Base-by-base conservation (phyloP, 35 echinoderm and acorn worm species). In the Patiria miniata region DNA sequence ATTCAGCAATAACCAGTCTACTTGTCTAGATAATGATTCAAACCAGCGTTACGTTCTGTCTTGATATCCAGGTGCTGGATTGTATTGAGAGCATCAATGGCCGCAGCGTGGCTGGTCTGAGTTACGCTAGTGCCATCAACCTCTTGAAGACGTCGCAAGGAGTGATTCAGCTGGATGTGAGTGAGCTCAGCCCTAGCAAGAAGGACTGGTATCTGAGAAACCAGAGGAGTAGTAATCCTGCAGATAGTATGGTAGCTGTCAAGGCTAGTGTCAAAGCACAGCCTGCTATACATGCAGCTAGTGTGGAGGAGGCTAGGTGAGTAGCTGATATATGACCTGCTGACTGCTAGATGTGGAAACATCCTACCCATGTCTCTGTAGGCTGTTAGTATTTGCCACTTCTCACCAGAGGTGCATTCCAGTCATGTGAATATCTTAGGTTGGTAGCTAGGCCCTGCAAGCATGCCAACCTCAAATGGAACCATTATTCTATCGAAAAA, bases 81-180 rank as follows among this genome's bases (percentile, higher is more conserved):
- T 84, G 82, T 36, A 84, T 84, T 53, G 52, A 59, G 14, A 58
- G 52, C n/a, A 84, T 84, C 28, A 84, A 84, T 37, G 82, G 82
- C 17, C 82, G 57, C 10, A 84, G 82, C 16, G 82, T 84, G 57
- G 82, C 53, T 16, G 82, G 82, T 58, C 51, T 58, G 30, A 84
- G 52, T 32, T 58, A 84, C 28, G 57, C 82, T 22, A 58, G 18
- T 58, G 82, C 82, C 33, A 58, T 58, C 57, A 36, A 84, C 22
- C 53, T 84, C 51, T 21, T 84, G 3, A 84, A 84, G 30, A 29
- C 9, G 2, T 59, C 51, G 8, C 55, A 84, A 39, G 82, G 82
- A 52, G 57, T 59, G 26, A 84, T 84, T 36, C 18, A 59, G 29
- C 57, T 84, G 55, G 82, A 54, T 17, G 82, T 84, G 10, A 73